These are phyloP conservation scores for Gymnoscelis rufifasciata DNA, from an alignment of 2,888 invertebrate genomes.

Conservation along the genomic window DNA sequence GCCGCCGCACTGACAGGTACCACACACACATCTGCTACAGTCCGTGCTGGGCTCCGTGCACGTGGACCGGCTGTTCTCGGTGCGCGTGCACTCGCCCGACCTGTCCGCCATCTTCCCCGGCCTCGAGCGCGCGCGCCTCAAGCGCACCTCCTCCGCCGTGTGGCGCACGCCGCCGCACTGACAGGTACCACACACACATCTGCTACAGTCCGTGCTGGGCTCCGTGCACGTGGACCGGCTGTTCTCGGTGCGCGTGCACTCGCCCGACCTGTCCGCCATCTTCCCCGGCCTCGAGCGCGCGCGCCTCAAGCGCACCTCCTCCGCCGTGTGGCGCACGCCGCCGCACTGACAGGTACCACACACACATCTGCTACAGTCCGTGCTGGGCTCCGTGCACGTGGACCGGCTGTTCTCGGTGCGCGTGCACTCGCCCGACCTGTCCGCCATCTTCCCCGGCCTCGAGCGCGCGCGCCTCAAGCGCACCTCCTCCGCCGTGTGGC, in stretches of 20 bases:
- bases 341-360: conserved; percentile 34
- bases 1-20: conserved; percentile 57
- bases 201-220: conserved; percentile 67
- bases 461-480: conserved; percentile 82
- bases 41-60: conserved; percentile 48
- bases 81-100: conserved; percentile 81
- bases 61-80: conserved; percentile 81
- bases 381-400: too few relatives aligned
- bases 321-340: conserved; percentile 86
- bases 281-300: conserved; percentile 83
- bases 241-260: conserved; percentile 80
- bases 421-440: conserved; percentile 82
- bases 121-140: conserved; percentile 81
- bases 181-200: too few relatives aligned
- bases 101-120: conserved; percentile 82
- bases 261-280: conserved; percentile 82
- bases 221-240: conserved; percentile 72
- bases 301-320: conserved; percentile 84
- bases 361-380: too few relatives aligned
- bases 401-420: conserved; percentile 81
- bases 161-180: conserved; percentile 83
- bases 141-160: conserved; percentile 85
- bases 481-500: conserved; percentile 87
- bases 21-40: conserved; percentile 54
- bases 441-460: conserved; percentile 83